Evolutionary conservation across 2,113 vertebrate genomes (phyloP).

Genomic region (Lepidiolamprologus cunningtoni): DNA sequence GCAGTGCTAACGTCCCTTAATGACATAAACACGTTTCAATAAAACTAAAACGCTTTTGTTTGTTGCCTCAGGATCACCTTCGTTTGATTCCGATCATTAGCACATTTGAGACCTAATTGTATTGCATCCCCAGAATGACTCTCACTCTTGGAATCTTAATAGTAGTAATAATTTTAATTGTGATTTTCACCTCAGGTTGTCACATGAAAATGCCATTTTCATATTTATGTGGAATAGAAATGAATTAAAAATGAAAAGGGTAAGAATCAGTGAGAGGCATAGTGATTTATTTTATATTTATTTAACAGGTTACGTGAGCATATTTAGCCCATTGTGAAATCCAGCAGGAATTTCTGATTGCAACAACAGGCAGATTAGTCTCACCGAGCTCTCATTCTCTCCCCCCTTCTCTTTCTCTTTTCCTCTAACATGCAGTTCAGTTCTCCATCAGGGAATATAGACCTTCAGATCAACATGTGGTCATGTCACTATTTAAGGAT

Average conservation of each 20-base stretch:
- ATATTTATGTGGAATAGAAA: background rate
- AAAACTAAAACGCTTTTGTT: conserved; percentile 3
- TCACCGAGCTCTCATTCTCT: background rate
- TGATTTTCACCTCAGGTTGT: background rate
- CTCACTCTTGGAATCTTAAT: background rate
- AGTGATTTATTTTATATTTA: background rate
- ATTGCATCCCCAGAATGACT: background rate
- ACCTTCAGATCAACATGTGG: conserved; percentile 38
- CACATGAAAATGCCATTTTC: background rate
- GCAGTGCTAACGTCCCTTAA: background rate
- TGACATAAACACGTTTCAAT: background rate
- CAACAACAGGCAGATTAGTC: conserved; percentile 42
- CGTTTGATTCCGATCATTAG: background rate
- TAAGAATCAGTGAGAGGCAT: background rate
- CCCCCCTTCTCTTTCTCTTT: background rate
- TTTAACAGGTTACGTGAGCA: conserved; percentile 17
- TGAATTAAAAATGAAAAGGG: conserved; percentile 4
- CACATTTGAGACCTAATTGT: background rate
- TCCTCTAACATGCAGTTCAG: conserved; percentile 21
- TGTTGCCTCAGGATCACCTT: background rate
- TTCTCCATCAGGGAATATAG: conserved; percentile 56
- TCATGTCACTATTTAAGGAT: conserved; percentile 45
- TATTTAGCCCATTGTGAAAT: conserved; percentile 43
- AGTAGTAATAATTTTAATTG: conserved; percentile 1
- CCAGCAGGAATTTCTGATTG: conserved; percentile 43